These are phyloP conservation scores for Ethmia dodecea DNA, from an alignment of 2,888 invertebrate genomes.

Conservation along the genomic window DNA sequence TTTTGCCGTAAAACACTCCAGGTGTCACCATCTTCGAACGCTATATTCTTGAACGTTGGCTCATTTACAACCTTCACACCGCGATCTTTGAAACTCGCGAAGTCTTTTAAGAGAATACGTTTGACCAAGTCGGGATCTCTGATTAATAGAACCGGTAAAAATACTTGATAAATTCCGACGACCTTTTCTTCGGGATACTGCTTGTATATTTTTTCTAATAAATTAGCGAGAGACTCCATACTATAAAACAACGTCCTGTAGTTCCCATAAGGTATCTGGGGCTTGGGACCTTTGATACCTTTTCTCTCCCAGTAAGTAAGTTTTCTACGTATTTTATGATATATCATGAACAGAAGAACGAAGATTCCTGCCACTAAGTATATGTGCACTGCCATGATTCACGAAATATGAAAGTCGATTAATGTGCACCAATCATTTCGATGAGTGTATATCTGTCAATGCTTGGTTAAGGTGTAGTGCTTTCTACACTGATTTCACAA, in stretches of 20 bases:
- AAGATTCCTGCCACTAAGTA: too few species aligned
- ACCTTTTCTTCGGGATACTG: slow-evolving; percentile 39
- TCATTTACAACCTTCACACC: slow-evolving; percentile 26
- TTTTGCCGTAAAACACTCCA: slow-evolving; percentile 38
- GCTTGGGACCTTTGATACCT: slow-evolving; percentile 38
- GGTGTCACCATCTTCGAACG: slow-evolving; percentile 31
- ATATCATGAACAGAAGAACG: too few species aligned
- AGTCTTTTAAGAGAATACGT: slow-evolving; percentile 45
- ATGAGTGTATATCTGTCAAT: too few species aligned
- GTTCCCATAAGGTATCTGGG: slow-evolving; percentile 26
- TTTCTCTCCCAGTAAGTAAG: slow-evolving; percentile 29
- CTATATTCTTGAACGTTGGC: slow-evolving; percentile 38
- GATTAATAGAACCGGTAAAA: slow-evolving; percentile 35
- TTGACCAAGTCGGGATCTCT: slow-evolving; percentile 46
- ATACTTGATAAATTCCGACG: slow-evolving; percentile 43
- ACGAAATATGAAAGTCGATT: too few species aligned
- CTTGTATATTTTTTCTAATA: neutral
- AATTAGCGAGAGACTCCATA: slow-evolving; percentile 12
- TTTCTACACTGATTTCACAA: too few species aligned
- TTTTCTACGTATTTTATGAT: too few species aligned
- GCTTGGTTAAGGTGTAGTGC: too few species aligned
- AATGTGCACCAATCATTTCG: too few species aligned
- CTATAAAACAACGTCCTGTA: slow-evolving; percentile 2
- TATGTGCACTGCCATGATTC: too few species aligned
- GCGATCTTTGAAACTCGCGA: slow-evolving; percentile 39